These are phyloP conservation scores for Sussaba pulchella DNA, from an alignment of 2,888 invertebrate genomes.

Conservation along the genomic window DNA sequence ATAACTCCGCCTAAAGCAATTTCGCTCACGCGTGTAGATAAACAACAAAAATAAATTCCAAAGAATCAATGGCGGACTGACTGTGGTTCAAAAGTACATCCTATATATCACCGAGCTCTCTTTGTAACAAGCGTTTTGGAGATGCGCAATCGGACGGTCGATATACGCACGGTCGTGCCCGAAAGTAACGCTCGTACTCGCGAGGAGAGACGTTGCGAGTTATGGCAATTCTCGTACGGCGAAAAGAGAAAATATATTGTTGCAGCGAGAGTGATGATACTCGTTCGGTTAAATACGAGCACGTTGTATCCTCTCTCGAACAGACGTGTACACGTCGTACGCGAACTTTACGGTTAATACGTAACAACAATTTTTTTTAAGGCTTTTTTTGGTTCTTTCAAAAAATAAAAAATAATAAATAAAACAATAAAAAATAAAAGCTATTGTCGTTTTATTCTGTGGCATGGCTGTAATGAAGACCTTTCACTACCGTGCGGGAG, in stretches of 20 bases:
- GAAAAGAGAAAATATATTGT: constrained; percentile 45
- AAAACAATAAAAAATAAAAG: background rate
- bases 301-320: constrained; percentile 47
- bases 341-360: constrained; percentile 11
- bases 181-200: constrained; percentile 44
- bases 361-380: constrained; percentile 52
- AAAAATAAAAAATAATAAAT: constrained; percentile 34
- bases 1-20: constrained; percentile 8
- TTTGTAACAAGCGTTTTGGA: constrained; percentile 47
- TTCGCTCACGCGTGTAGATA: constrained; percentile 30
- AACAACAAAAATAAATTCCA: constrained; percentile 49
- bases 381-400: constrained; percentile 43
- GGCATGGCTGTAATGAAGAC: constrained; percentile 54
- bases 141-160: constrained; percentile 64
- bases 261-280: constrained; percentile 57
- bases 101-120: constrained; percentile 58
- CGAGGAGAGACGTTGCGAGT: constrained; percentile 29
- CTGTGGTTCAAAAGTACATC: constrained; percentile 16
- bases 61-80: constrained; percentile 53
- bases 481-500: constrained; percentile 56
- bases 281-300: constrained; percentile 62
- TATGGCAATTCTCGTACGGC: constrained; percentile 44
- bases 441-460: constrained; percentile 43
- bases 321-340: constrained; percentile 23
- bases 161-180: background rate